Percentiles rank a stretch among this genome's conserved stretches.
phyloP scores from a whole-genome alignment of 2,113 vertebrate species.

The Macroglossus sobrinus region DNA sequence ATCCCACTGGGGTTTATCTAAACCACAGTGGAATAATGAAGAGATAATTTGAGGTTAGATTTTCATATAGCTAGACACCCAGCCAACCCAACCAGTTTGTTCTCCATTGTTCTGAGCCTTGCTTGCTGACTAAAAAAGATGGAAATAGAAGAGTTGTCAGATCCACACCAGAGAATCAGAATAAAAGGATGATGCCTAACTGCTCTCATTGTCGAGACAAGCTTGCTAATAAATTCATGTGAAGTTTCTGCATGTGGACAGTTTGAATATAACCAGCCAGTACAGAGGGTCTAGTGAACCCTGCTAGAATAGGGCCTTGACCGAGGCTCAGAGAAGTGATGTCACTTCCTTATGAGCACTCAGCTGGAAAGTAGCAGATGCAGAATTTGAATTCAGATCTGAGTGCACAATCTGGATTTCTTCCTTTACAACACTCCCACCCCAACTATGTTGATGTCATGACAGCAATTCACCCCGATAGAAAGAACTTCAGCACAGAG shows the following conservation, averaged over 20 bases:
- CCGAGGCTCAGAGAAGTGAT: neutral
- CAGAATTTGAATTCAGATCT: neutral
- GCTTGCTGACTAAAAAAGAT: neutral
- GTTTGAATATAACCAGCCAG: neutral
- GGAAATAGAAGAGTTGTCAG: neutral
- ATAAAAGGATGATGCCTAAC: neutral
- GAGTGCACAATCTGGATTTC: neutral
- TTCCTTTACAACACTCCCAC: neutral
- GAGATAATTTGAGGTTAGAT: neutral
- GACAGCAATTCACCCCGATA: neutral
- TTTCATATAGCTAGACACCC: neutral
- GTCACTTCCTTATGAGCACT: neutral
- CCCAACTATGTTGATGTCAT: neutral
- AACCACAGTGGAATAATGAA: neutral
- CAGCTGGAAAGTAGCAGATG: neutral
- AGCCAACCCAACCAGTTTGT: neutral
- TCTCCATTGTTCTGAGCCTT: too few species aligned
- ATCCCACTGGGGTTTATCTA: neutral
- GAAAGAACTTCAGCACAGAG: neutral
- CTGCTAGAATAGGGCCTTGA: fast-evolving
- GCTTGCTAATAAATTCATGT: neutral
- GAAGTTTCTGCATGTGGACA: neutral
- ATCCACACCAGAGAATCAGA: neutral
- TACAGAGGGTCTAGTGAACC: neutral
- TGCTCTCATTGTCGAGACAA: neutral